Conservation (phyloP, 2,888 invertebrate species). For the Disparrhopalites patrizii region DNA sequence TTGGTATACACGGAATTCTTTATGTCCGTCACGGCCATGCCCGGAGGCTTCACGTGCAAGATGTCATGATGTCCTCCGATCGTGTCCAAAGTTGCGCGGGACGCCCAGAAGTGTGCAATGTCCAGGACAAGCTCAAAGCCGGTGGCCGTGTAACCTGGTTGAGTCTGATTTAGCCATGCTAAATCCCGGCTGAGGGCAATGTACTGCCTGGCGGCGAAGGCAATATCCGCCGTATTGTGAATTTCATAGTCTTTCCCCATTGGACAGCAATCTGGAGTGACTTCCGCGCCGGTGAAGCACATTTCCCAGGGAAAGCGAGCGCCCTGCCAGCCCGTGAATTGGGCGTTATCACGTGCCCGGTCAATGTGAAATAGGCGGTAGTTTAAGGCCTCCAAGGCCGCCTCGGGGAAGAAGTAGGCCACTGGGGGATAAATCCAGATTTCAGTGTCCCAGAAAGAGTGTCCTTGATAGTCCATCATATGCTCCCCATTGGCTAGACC, state of each 20-base stretch:
- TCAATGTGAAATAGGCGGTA: slow-evolving; percentile 39
- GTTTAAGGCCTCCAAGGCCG: slow-evolving; percentile 43
- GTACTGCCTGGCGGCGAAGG: slow-evolving; percentile 46
- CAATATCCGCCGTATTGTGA: slow-evolving; percentile 47
- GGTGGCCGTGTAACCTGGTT: slow-evolving; percentile 30
- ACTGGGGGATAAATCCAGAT: slow-evolving; percentile 48
- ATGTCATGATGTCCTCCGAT: slow-evolving; percentile 39
- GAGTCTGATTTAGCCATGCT: slow-evolving; percentile 35
- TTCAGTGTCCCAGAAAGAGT: slow-evolving; percentile 48
- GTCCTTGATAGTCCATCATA: slow-evolving; percentile 45
- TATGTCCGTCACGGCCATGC: too few species aligned
- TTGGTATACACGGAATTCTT: slow-evolving; percentile 51
- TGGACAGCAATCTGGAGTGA: slow-evolving; percentile 48
- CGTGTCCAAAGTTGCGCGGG: slow-evolving; percentile 36
- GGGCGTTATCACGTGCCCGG: slow-evolving; percentile 44
- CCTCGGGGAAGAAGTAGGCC: slow-evolving; percentile 43
- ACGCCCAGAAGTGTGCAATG: slow-evolving; percentile 47
- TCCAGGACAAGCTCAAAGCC: slow-evolving; percentile 45
- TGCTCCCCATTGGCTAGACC: slow-evolving; percentile 43
- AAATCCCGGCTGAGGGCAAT: slow-evolving; percentile 43
- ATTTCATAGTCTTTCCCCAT: slow-evolving; percentile 43
- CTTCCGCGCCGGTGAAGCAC: slow-evolving; percentile 46
- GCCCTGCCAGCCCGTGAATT: slow-evolving; percentile 37
- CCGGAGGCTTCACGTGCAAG: slow-evolving; percentile 50
- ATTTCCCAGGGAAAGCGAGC: slow-evolving; percentile 48